Evolutionary conservation across 2,113 vertebrate species (phyloP).

Genomic region (Oplegnathus fasciatus): DNA sequence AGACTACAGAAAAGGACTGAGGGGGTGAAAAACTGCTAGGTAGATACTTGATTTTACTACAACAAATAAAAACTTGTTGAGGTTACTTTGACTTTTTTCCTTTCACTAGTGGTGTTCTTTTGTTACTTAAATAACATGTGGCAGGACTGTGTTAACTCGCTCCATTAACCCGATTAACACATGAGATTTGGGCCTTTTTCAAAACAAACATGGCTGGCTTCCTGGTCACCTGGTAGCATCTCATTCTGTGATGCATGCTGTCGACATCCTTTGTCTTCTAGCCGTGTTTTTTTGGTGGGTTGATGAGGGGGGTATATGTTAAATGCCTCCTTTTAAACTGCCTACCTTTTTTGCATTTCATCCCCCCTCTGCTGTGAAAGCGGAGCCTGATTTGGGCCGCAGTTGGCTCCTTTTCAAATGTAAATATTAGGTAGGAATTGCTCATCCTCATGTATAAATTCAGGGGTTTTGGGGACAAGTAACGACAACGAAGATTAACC

Average conservation of each 20-base stretch:
- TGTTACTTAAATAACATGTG: constrained; percentile 40
- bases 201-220: constrained; percentile 55
- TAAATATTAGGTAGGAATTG: constrained; percentile 66
- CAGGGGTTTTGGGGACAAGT: constrained; percentile 34
- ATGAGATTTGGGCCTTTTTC: constrained; percentile 50
- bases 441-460: constrained; percentile 57
- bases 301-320: constrained; percentile 20
- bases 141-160: constrained; percentile 44
- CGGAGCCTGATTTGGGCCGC: constrained; percentile 13
- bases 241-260: constrained; percentile 64
- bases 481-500: constrained; percentile 16
- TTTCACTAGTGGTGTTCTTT: constrained; percentile 57
- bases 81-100: constrained; percentile 61
- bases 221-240: constrained; percentile 53
- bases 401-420: constrained; percentile 53
- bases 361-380: constrained; percentile 32
- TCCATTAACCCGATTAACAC: constrained; percentile 61
- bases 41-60: constrained; percentile 76
- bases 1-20: constrained; percentile 54
- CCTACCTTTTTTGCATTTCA: constrained; percentile 51
- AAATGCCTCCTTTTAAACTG: constrained; percentile 51
- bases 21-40: constrained; percentile 48
- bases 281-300: constrained; percentile 42
- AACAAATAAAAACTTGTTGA: constrained; percentile 70
- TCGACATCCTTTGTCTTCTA: constrained; percentile 49